Evolutionary conservation across 2,113 vertebrate genomes (phyloP), one percentile per base, ranked within the genome.

Genomic region (Phalacrocorax pelagicus): DNA sequence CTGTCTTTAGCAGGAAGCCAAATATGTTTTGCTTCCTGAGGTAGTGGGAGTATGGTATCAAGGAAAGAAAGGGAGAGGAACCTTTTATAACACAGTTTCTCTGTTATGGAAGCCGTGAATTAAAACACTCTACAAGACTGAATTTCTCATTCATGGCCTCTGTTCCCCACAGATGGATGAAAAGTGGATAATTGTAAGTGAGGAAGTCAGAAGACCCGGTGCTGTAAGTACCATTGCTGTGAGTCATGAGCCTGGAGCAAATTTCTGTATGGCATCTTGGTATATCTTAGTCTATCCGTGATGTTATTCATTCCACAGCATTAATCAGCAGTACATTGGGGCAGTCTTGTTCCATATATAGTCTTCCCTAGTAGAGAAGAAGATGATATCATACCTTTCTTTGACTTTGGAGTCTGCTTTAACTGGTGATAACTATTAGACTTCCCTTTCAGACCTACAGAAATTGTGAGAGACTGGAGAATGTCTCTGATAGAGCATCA

Each of bases 131-230:
- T 47, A 71, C 38, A 59, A 77, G 36, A 88, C 36, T 81, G 21
- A 67, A 84, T 90, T 93, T 94, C 80, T 96, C 81, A 94, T 93
- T 94, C 71, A 66, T 80, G 88, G 74, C 79, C 85, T 94, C 92
- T 96, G 58, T 96, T 93, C 81, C 66, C 51, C 81, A 91, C 83
- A 89, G 94, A 93, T 90, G 82, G 46, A 70, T 94, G 73, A 94
- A 96, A 95, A 92, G 58, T 92, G 62, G 77, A 79, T 96, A 94
- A 94, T 79, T 94, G 10, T 94, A 93, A 96, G 73, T 79, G 91
- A 91, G 83, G 86, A 93, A 93, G 86, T 91, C 65, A 92, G 91
- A 94, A 94, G 86, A 75, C 83, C 86, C 85, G 70, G 40, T 96
- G 83, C 81, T 85, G 87, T 91, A 81, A 94, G 94, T 89, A 62